A percentile compares a stretch with the other conserved stretches of the same genome.
phyloP scores from a whole-genome alignment of 1,140 invertebrate genomes.

The Drosophila ironensis region DNA sequence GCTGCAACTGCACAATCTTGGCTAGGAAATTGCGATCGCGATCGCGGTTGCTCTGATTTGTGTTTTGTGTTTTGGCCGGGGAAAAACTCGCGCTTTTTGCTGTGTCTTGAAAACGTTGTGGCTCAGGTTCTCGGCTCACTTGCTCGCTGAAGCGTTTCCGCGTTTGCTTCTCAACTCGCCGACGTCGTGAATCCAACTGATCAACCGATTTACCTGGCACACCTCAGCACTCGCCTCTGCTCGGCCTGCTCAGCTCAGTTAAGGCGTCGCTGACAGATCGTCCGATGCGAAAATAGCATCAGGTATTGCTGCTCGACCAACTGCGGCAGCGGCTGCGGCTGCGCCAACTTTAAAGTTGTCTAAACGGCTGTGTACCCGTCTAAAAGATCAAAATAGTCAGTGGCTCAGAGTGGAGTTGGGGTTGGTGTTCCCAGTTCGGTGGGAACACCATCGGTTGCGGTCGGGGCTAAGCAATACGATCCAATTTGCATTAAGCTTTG shows the following conservation, averaged over 20 bases:
- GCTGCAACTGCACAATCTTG: slow-evolving; percentile 26
- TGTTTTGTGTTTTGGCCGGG: background rate
- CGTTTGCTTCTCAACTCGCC: slow-evolving; percentile 61
- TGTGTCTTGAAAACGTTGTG: slow-evolving; percentile 31
- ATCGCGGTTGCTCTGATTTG: slow-evolving; percentile 38
- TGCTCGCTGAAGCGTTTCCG: slow-evolving; percentile 36
- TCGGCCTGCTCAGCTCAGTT: slow-evolving; percentile 11
- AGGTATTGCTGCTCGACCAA: slow-evolving; percentile 5
- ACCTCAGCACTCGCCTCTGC: too few species aligned
- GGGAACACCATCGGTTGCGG: slow-evolving; percentile 11
- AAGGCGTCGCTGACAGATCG: slow-evolving; percentile 61
- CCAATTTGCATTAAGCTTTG: background rate
- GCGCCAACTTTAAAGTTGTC: slow-evolving; percentile 53
- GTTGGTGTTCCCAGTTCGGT: background rate
- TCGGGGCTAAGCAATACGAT: slow-evolving; percentile 10
- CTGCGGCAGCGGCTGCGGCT: background rate
- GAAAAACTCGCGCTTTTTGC: slow-evolving; percentile 9
- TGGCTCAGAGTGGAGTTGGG: slow-evolving; percentile 34
- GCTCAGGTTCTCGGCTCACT: slow-evolving; percentile 19
- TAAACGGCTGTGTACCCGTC: slow-evolving; percentile 50
- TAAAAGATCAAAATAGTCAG: slow-evolving; percentile 56
- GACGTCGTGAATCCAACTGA: slow-evolving; percentile 58
- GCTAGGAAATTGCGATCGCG: slow-evolving; percentile 33
- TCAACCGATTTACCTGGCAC: slow-evolving; percentile 39
- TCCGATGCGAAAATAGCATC: slow-evolving; percentile 38